phyloP scores from a whole-genome alignment of 2,797 vertebrate genomes.

The Myotis planiceps region DNA sequence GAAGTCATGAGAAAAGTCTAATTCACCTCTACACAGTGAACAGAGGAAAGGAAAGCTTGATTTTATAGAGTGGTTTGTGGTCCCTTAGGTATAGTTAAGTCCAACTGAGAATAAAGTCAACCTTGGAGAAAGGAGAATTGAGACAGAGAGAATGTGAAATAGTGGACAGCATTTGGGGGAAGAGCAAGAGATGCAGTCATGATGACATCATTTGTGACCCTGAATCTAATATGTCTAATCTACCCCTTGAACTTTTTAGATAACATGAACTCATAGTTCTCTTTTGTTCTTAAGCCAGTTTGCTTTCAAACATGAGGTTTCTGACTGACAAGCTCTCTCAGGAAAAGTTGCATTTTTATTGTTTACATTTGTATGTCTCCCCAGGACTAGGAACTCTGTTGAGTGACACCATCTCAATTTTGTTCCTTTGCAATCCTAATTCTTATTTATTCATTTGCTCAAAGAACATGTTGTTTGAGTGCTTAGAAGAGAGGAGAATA shows the following conservation, averaged over 20 bases:
- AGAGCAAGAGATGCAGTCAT: accelerated
- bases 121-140: background rate
- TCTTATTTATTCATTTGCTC: background rate
- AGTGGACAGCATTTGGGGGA: background rate
- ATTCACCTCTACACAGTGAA: background rate
- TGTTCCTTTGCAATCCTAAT: background rate
- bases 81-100: background rate
- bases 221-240: background rate
- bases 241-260: background rate
- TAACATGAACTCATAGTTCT: background rate
- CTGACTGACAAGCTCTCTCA: background rate
- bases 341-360: background rate
- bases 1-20: background rate
- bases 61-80: background rate
- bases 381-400: background rate
- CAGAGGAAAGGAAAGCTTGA: background rate
- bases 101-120: background rate
- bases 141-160: background rate
- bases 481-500: background rate
- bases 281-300: background rate
- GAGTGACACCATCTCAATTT: background rate
- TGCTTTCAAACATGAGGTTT: constrained; percentile 17
- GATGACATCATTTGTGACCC: background rate
- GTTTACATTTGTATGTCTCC: background rate
- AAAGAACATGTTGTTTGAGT: background rate